Evolutionary conservation across 2,797 vertebrate genomes (phyloP).

Genomic region (Oryzias dopingdopingensis): DNA sequence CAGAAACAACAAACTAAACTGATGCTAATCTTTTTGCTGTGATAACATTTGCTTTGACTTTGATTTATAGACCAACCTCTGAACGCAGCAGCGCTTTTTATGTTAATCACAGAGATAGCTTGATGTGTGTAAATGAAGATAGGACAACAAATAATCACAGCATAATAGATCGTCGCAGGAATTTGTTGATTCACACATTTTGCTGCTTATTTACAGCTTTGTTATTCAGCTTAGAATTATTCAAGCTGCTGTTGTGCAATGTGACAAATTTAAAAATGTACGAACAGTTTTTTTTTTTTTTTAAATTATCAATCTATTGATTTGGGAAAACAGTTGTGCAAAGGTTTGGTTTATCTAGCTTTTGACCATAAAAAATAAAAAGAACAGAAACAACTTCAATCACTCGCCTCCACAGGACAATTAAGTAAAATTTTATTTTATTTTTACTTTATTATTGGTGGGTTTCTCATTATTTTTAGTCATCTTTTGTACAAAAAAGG

Average conservation of each 20-base stretch:
- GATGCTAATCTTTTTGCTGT: constrained; percentile 14
- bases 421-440: too few relatives aligned
- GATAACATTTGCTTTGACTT: constrained; percentile 19
- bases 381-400: too few relatives aligned
- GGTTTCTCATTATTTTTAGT: too few relatives aligned
- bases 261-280: background rate
- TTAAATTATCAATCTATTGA: too few relatives aligned
- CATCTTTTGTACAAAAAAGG: background rate
- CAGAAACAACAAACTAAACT: background rate
- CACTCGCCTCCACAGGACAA: too few relatives aligned
- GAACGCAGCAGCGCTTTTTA: constrained; percentile 29
- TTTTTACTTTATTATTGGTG: too few relatives aligned
- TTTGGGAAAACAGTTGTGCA: too few relatives aligned
- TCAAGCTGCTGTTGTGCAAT: background rate
- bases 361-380: too few relatives aligned
- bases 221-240: background rate
- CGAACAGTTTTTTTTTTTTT: too few relatives aligned
- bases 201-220: background rate
- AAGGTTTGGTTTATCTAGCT: too few relatives aligned
- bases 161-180: too few relatives aligned
- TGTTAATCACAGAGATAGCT: constrained; percentile 10
- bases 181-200: background rate
- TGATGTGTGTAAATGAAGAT: background rate
- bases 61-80: constrained; percentile 52
- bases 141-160: background rate